These are phyloP conservation scores for Prunella strophiata DNA, from an alignment of 2,797 vertebrate species.

Conservation along the genomic window DNA sequence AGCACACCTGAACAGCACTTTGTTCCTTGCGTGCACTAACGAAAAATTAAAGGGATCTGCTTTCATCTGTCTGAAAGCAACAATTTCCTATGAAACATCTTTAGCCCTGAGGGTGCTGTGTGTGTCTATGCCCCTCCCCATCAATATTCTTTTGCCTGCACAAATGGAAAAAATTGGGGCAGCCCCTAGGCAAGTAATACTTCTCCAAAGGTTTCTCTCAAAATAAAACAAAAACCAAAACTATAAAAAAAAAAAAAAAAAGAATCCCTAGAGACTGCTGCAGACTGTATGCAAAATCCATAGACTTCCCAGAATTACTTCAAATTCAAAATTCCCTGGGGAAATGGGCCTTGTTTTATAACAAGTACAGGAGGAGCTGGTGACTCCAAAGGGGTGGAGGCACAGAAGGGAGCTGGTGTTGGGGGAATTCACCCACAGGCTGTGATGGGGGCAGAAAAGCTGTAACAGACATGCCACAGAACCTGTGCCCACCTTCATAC, in stretches of 20 bases:
- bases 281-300: background rate
- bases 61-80: slow-evolving; percentile 57
- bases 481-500: rapidly evolving
- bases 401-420: background rate
- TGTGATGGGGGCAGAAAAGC: background rate
- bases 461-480: background rate
- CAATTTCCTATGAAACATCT: slow-evolving; percentile 59
- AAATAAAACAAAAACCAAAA: slow-evolving; percentile 4
- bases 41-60: background rate
- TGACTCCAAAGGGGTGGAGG: background rate
- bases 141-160: slow-evolving; percentile 34
- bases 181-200: slow-evolving; percentile 50
- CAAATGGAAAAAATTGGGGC: slow-evolving; percentile 57
- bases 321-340: background rate
- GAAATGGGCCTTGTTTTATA: background rate
- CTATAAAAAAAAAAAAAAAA: background rate
- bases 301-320: background rate
- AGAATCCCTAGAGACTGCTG: background rate
- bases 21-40: background rate
- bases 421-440: background rate
- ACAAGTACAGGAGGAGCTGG: background rate
- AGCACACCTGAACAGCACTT: background rate
- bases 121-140: slow-evolving; percentile 5
- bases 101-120: slow-evolving; percentile 10
- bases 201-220: slow-evolving; percentile 42